phyloP scores from a whole-genome alignment of 2,113 vertebrate species.

The Caranx melampygus region DNA sequence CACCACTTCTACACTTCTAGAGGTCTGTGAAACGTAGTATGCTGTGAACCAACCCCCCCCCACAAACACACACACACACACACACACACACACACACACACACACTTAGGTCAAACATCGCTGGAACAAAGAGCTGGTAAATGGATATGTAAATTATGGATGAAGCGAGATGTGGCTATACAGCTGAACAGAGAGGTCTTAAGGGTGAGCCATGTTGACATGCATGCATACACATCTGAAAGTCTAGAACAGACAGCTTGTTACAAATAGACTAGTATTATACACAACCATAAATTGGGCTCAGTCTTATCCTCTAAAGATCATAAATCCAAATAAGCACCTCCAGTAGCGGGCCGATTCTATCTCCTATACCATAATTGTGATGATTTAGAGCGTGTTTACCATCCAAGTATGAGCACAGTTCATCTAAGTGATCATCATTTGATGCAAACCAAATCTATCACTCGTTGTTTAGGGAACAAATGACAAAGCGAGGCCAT shows the following conservation, averaged over 20 bases:
- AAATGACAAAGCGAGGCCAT: slow-evolving; percentile 46
- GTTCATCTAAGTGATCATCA: slow-evolving; percentile 61
- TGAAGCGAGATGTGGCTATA: slow-evolving; percentile 36
- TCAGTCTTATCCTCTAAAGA: slow-evolving; percentile 15
- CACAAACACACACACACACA: background rate
- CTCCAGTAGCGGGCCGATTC: slow-evolving; percentile 32
- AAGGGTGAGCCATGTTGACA: slow-evolving; percentile 24
- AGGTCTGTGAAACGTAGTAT: background rate
- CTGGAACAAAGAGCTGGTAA: slow-evolving; percentile 52
- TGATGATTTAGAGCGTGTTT: slow-evolving; percentile 64
- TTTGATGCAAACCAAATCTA: slow-evolving; percentile 48
- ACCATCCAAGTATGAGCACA: slow-evolving; percentile 44
- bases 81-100: background rate
- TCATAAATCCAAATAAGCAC: slow-evolving; percentile 66
- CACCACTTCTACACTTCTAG: too few relatives aligned
- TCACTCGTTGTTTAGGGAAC: slow-evolving; percentile 39
- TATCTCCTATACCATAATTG: slow-evolving; percentile 50
- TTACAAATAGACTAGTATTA: slow-evolving; percentile 45
- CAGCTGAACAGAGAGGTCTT: slow-evolving; percentile 35
- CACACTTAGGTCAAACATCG: slow-evolving; percentile 27
- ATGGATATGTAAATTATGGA: slow-evolving; percentile 58
- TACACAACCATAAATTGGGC: slow-evolving; percentile 52
- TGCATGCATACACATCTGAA: slow-evolving; percentile 15
- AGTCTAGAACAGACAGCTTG: slow-evolving; percentile 4
- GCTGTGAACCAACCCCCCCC: background rate